Percentiles rank a stretch among this genome's conserved stretches.
Conservation (phyloP, 2,797 vertebrate species). For the Clangula hyemalis region DNA sequence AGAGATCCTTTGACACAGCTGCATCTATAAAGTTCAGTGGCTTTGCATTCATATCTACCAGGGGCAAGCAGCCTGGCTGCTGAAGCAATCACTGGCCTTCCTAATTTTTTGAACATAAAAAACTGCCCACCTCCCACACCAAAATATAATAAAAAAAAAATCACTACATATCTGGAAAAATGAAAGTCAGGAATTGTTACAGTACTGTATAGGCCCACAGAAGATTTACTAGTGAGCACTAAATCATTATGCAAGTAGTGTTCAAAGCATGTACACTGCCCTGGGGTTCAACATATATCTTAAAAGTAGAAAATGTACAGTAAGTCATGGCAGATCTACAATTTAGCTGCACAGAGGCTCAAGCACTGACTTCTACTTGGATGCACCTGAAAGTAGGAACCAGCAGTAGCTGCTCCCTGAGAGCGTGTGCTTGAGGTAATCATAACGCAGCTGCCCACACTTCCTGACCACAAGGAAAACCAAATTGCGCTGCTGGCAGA, state of each 20-base stretch:
- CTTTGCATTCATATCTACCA: not conserved
- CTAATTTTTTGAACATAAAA: not conserved
- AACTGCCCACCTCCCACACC: not conserved
- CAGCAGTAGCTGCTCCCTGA: not conserved
- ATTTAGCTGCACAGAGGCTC: not conserved
- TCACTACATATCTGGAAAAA: not conserved
- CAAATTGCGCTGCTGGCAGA: slow-evolving; percentile 13
- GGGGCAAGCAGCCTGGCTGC: not conserved
- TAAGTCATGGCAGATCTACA: not conserved
- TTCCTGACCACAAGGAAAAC: slow-evolving; percentile 26
- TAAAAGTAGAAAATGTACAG: not conserved
- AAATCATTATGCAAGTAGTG: not conserved
- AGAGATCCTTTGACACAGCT: not conserved
- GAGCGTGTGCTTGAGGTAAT: not conserved
- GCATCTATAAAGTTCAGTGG: not conserved
- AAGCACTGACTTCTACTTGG: not conserved
- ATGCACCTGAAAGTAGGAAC: not conserved
- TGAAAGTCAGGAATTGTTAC: not conserved
- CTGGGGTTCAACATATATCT: not conserved
- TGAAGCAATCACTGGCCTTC: not conserved
- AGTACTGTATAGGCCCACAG: not conserved
- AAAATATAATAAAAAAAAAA: not conserved
- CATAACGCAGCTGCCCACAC: not conserved
- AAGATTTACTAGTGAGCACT: not conserved
- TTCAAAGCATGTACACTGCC: not conserved